A percentile compares a stretch with the other conserved stretches of the same genome.
Evolutionary conservation across 2,113 vertebrate species (phyloP).

Genomic region (Oostethus manadensis): DNA sequence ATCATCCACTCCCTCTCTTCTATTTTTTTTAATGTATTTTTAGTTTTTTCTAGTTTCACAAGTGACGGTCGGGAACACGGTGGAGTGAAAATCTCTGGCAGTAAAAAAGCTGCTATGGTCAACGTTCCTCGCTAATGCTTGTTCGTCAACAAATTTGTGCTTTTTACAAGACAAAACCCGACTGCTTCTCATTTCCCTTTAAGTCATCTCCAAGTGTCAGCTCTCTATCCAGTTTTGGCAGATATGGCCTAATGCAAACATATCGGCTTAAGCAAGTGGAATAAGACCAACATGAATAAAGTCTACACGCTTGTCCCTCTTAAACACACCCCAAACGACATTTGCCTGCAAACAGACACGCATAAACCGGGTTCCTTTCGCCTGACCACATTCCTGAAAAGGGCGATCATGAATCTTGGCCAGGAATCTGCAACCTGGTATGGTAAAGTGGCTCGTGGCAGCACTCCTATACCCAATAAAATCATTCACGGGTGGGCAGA

Average conservation of each 20-base stretch:
- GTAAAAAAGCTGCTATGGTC: constrained; percentile 73
- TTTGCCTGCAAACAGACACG: constrained; percentile 14
- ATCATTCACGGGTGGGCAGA: constrained; percentile 66
- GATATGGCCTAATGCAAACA: constrained; percentile 14
- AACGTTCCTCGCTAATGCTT: constrained; percentile 63
- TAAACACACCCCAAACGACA: constrained; percentile 11
- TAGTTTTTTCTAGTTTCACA: constrained; percentile 72
- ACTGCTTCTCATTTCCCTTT: constrained; percentile 42
- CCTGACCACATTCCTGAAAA: constrained; percentile 69
- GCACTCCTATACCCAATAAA: constrained; percentile 67
- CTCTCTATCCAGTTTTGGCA: constrained; percentile 40
- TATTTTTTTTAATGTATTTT: too few species aligned
- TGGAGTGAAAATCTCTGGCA: constrained; percentile 67
- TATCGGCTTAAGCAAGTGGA: constrained; percentile 12
- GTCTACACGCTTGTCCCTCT: not conserved
- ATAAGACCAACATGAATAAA: constrained; percentile 5
- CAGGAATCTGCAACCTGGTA: constrained; percentile 58
- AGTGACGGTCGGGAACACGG: constrained; percentile 71
- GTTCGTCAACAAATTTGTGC: constrained; percentile 56
- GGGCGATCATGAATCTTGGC: constrained; percentile 69
- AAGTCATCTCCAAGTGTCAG: constrained; percentile 59
- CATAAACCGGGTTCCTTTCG: constrained; percentile 24
- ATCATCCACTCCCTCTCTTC: constrained; percentile 58
- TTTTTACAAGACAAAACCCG: constrained; percentile 52
- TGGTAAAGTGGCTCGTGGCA: constrained; percentile 57